Evolutionary conservation across 2,888 invertebrate species (phyloP), one percentile per base, ranked within the genome.

Genomic region (Phalera bucephala): DNA sequence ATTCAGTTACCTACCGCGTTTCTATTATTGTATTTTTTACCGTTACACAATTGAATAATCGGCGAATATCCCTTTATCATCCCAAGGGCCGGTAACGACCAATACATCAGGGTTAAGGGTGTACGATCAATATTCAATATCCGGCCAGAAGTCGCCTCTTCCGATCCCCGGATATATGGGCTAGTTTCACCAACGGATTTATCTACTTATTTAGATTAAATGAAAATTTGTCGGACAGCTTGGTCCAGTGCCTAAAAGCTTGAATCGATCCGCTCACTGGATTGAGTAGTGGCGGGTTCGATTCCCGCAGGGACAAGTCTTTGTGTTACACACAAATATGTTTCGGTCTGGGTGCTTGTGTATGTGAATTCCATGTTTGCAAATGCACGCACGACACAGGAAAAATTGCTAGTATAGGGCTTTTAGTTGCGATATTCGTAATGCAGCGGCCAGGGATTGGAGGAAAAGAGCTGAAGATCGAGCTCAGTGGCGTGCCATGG

Each of bases 91-190:
- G 64, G 77, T 77, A 76, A 80, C 80, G 74, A 78, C 68, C 64
- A 71, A 81, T 86, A 86, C 80, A 78, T 86, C 84, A 85, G 81
- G 78, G 85, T 81, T 86, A 84, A 84, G 88, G 83, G 85, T 79
- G 71, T 75, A 56, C 83, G 87, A 86, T 89, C 88, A 86, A 88
- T 88, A 88, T 87, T 87, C 87, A 88, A 89, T 89, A 88, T 88
- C 88, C 88, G 87, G 79, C 52, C 66, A 75, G 76, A 80, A 85
- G 87, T 86, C 82, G 78, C 74, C 76, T 81, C 81, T 87, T 88
- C 87, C 88, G 80, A 80, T 77, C 72, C 53, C 76, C 64, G 65
- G 68, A 78, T 76, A 77, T 70, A 68, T 72, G 67, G 64, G 72
- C 74, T 76, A 78, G 72, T 76, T 48, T 56, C 45, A 48, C 37